phyloP scores from a whole-genome alignment of 1,140 invertebrate species.

The Drosophila burlai region DNA sequence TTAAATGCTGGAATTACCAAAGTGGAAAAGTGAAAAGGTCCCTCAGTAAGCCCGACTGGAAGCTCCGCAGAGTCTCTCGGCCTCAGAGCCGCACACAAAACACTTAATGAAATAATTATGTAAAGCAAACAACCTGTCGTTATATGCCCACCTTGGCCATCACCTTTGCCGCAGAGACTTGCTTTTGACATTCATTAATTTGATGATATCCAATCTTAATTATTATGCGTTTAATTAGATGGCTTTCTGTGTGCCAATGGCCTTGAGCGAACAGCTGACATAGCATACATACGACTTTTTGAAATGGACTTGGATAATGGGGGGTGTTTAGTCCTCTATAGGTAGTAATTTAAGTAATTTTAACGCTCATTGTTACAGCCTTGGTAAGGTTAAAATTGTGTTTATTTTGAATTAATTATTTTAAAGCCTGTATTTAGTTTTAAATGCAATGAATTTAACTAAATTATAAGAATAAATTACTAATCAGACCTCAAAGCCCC shows the following conservation, averaged over 20 bases:
- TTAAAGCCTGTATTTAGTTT: no score
- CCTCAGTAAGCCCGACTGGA: constrained; percentile 34
- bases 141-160: constrained; percentile 60
- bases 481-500: background rate
- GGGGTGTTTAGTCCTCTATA: background rate
- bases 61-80: constrained; percentile 19
- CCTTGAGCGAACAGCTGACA: background rate
- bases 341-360: background rate
- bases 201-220: constrained; percentile 59
- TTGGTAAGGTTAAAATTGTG: background rate
- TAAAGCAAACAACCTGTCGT: constrained; percentile 65
- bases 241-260: constrained; percentile 15
- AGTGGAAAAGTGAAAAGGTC: constrained; percentile 72
- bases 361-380: background rate
- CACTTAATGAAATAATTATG: constrained; percentile 82
- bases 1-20: constrained; percentile 74
- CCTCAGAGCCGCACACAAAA: constrained; percentile 42
- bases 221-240: constrained; percentile 53
- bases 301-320: background rate
- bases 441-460: background rate
- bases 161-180: constrained; percentile 42
- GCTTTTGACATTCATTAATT: constrained; percentile 77
- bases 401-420: background rate
- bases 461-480: background rate
- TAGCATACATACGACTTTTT: background rate